These are phyloP conservation scores for Aleiodes sp. DNA, from an alignment of 1,140 invertebrate genomes.

Conservation along the genomic window DNA sequence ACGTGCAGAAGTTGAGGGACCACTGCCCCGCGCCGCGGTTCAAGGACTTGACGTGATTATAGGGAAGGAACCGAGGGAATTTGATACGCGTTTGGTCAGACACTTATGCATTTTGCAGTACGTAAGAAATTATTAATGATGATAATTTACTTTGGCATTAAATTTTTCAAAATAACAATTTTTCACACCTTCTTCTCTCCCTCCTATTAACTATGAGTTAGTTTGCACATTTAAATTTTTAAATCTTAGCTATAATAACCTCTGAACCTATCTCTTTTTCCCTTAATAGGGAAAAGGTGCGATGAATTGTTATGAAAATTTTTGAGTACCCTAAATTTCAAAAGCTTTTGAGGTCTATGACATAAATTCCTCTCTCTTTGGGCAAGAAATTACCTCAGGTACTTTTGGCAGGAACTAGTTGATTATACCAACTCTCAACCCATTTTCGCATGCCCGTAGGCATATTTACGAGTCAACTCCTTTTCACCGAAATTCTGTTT, in stretches of 20 bases:
- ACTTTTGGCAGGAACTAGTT: neutral
- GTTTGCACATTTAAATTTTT: too few relatives aligned
- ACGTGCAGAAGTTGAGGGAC: neutral
- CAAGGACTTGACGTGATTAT: neutral
- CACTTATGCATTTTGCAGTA: neutral
- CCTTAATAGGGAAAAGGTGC: too few relatives aligned
- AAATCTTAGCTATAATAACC: too few relatives aligned
- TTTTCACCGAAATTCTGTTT: neutral
- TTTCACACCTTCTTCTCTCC: too few relatives aligned
- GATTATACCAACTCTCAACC: conserved; percentile 1
- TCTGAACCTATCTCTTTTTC: too few relatives aligned
- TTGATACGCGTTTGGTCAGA: neutral
- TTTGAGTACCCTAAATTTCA: neutral
- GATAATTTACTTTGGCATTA: too few relatives aligned
- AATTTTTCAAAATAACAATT: too few relatives aligned
- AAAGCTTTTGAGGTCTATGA: too few relatives aligned
- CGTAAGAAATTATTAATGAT: neutral
- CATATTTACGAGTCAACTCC: neutral
- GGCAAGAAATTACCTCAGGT: neutral
- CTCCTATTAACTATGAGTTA: too few relatives aligned
- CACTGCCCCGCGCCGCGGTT: conserved; percentile 4
- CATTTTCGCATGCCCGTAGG: neutral
- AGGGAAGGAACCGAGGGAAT: neutral
- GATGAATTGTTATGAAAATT: neutral
- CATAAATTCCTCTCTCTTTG: neutral